Conservation (phyloP, 2,797 vertebrate genomes). For the Emydoidea blandingii region DNA sequence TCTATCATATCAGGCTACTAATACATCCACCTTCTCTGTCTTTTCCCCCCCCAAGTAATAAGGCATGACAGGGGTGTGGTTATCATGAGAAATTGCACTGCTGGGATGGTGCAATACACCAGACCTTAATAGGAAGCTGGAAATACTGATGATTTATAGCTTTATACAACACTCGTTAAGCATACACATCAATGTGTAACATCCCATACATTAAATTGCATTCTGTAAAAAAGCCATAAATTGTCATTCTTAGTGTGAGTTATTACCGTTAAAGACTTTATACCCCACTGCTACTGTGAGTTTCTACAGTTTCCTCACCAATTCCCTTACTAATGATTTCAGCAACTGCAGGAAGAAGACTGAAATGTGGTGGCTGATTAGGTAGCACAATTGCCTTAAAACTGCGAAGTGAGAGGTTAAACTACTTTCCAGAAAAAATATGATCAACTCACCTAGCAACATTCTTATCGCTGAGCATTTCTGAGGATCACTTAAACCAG, state of each 20-base stretch:
- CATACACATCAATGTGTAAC: conserved; percentile 43
- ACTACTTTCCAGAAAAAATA: conserved; percentile 62
- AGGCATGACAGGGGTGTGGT: conserved; percentile 26
- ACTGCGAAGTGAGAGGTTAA: conserved; percentile 68
- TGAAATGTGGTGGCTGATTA: conserved; percentile 56
- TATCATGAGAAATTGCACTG: conserved; percentile 31
- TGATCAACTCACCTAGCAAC: conserved; percentile 6
- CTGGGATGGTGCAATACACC: conserved; percentile 24
- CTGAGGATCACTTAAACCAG: background rate
- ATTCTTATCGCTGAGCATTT: conserved; percentile 23
- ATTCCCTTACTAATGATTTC: conserved; percentile 67
- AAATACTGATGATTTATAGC: conserved; percentile 49
- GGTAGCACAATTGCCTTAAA: conserved; percentile 62
- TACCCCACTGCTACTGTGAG: conserved; percentile 52
- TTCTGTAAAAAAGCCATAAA: conserved; percentile 69
- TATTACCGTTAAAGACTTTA: conserved; percentile 66
- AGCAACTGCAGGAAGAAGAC: conserved; percentile 49
- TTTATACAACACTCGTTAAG: conserved; percentile 65
- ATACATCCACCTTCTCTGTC: background rate
- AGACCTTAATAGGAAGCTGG: conserved; percentile 39
- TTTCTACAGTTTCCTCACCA: conserved; percentile 58
- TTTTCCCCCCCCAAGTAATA: background rate
- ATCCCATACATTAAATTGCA: conserved; percentile 66
- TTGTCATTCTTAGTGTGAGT: conserved; percentile 65
- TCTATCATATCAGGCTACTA: background rate